Percentiles rank a stretch among this genome's conserved stretches.
Conservation (phyloP, 1,140 invertebrate species). For the Drosophila sulfurigaster region DNA sequence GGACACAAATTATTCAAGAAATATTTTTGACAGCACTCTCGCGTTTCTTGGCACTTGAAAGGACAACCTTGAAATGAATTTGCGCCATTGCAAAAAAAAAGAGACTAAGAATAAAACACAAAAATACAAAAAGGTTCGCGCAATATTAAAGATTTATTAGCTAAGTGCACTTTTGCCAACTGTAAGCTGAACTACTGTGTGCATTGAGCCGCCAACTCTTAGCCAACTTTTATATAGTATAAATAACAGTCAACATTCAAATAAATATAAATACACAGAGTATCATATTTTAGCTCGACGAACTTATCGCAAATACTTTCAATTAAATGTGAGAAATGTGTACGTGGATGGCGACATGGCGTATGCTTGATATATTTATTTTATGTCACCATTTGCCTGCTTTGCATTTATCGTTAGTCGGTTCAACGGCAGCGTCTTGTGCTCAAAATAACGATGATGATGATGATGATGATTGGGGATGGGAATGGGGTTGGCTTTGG, state of each 20-base stretch:
- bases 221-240: conserved; percentile 9
- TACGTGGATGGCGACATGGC: conserved; percentile 15
- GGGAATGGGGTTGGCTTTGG: conserved; percentile 3
- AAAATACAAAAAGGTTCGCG: conserved; percentile 50
- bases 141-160: conserved; percentile 78
- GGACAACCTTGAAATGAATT: conserved; percentile 72
- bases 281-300: neutral
- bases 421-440: conserved; percentile 33
- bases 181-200: neutral
- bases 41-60: conserved; percentile 67
- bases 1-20: conserved; percentile 78
- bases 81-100: conserved; percentile 43
- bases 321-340: neutral
- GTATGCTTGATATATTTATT: conserved; percentile 75
- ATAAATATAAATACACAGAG: conserved; percentile 1
- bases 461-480: too few species aligned
- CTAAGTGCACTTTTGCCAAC: conserved; percentile 66
- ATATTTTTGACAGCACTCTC: conserved; percentile 77
- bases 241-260: conserved; percentile 15
- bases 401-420: conserved; percentile 3
- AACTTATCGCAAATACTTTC: conserved; percentile 9
- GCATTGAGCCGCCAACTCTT: conserved; percentile 18
- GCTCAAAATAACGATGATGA: conserved; percentile 17
- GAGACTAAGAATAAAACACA: neutral
- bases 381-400: conserved; percentile 26